A percentile compares a stretch with the other conserved stretches of the same genome.
Evolutionary conservation across 2,888 invertebrate species (phyloP).

Genomic region (Drosophila testacea): DNA sequence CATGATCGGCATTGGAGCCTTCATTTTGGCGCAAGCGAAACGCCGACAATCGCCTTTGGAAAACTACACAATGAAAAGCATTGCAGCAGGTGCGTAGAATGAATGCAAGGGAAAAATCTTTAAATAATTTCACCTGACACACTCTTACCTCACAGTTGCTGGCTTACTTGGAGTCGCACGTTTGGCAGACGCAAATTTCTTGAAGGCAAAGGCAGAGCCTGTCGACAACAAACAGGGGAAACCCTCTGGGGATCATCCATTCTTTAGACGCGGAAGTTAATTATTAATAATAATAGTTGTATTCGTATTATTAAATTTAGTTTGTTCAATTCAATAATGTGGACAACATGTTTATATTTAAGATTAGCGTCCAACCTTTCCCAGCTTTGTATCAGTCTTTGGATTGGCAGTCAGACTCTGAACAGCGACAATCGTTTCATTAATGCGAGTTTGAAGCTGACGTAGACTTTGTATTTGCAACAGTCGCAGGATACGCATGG

Average conservation of each 20-base stretch:
- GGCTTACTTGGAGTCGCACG: slow-evolving; percentile 87
- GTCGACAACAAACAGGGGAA: slow-evolving; percentile 31
- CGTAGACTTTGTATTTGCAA: slow-evolving; percentile 87
- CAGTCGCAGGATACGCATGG: slow-evolving; percentile 91
- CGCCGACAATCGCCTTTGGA: slow-evolving; percentile 82
- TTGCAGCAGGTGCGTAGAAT: slow-evolving; percentile 70
- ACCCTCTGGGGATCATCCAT: slow-evolving; percentile 36
- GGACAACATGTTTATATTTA: neutral
- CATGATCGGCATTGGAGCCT: slow-evolving; percentile 88
- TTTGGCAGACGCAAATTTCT: slow-evolving; percentile 85
- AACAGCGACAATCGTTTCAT: slow-evolving; percentile 96
- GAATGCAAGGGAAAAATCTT: neutral
- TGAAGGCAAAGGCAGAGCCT: slow-evolving; percentile 59
- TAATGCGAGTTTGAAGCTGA: slow-evolving; percentile 94
- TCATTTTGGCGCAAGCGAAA: slow-evolving; percentile 87
- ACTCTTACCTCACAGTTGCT: slow-evolving; percentile 85
- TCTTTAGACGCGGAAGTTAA: slow-evolving; percentile 54
- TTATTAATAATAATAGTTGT: slow-evolving; percentile 17
- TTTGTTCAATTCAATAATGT: slow-evolving; percentile 46
- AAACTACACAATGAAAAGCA: slow-evolving; percentile 64
- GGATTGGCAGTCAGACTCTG: slow-evolving; percentile 98
- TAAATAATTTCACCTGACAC: too few relatives aligned
- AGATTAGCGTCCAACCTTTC: slow-evolving; percentile 92
- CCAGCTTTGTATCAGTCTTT: slow-evolving; percentile 96
- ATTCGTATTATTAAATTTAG: slow-evolving; percentile 30